phyloP scores from a whole-genome alignment of 2,888 invertebrate species.

The Leucophora obtusa region DNA sequence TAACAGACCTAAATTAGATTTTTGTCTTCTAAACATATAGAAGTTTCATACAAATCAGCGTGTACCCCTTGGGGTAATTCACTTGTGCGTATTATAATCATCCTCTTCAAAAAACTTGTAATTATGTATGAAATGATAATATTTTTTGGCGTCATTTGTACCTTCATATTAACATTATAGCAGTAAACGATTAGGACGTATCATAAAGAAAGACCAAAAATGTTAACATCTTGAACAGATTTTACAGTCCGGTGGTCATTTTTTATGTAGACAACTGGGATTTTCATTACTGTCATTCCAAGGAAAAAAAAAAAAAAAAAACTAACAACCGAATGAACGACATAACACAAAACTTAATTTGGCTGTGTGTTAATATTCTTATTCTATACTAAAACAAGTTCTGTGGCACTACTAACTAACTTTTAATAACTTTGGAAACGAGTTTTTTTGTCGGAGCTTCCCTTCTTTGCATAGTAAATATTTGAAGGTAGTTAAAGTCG shows the following conservation, averaged over 20 bases:
- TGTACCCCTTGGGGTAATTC: too few relatives aligned
- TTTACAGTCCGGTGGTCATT: constrained; percentile 44
- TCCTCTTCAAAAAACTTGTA: constrained; percentile 5
- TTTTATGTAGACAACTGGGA: constrained; percentile 43
- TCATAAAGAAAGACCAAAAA: constrained; percentile 1
- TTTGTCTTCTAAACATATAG: too few relatives aligned
- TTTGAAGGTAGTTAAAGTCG: neutral
- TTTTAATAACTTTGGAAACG: constrained; percentile 8
- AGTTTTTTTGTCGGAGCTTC: neutral
- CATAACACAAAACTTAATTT: neutral
- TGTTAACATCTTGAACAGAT: constrained; percentile 39
- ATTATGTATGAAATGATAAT: constrained; percentile 16
- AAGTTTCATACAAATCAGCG: too few relatives aligned
- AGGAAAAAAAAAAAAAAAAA: neutral
- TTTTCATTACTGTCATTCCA: constrained; percentile 33
- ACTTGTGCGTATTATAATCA: too few relatives aligned
- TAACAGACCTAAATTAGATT: too few relatives aligned
- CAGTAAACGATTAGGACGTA: constrained; percentile 28
- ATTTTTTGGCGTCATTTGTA: constrained; percentile 9
- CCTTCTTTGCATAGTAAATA: neutral
- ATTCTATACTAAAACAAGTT: neutral
- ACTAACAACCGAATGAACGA: neutral
- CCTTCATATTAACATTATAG: constrained; percentile 34
- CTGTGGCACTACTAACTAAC: constrained; percentile 1
- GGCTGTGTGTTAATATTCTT: neutral